Conservation (phyloP, 2,113 vertebrate species). For the Pituophis catenifer region DNA sequence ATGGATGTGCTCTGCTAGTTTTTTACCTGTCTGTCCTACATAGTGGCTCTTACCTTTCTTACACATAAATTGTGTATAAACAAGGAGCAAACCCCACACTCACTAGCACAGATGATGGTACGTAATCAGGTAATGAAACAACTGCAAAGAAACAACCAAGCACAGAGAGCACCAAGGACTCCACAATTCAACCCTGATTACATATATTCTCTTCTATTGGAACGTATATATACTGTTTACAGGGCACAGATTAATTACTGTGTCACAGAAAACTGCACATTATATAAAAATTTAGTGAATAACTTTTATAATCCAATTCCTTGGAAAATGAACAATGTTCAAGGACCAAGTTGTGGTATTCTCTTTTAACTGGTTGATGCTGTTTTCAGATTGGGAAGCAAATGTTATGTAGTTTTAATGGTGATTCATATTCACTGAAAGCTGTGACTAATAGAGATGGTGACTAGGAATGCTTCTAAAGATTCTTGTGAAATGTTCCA, state of each 20-base stretch:
- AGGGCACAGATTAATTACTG: background rate
- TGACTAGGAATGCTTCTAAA: background rate
- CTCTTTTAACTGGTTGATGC: slow-evolving; percentile 18
- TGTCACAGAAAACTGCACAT: background rate
- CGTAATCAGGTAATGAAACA: background rate
- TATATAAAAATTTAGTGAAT: background rate
- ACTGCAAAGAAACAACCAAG: background rate
- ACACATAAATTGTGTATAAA: background rate
- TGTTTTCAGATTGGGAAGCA: background rate
- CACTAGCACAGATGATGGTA: background rate
- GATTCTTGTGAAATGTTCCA: background rate
- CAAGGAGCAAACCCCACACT: background rate
- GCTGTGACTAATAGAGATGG: background rate
- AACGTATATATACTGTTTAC: background rate
- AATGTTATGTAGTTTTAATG: background rate
- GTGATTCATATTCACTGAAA: slow-evolving; percentile 5
- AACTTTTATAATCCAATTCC: background rate
- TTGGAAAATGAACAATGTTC: background rate
- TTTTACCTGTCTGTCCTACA: background rate
- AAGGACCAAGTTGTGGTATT: background rate
- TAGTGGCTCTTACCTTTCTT: background rate
- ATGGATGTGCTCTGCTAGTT: background rate
- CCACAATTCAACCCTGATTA: background rate
- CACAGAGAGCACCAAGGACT: background rate
- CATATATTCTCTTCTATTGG: background rate